phyloP scores from a whole-genome alignment of 2,888 invertebrate genomes.

The Cheilosia pagana region DNA sequence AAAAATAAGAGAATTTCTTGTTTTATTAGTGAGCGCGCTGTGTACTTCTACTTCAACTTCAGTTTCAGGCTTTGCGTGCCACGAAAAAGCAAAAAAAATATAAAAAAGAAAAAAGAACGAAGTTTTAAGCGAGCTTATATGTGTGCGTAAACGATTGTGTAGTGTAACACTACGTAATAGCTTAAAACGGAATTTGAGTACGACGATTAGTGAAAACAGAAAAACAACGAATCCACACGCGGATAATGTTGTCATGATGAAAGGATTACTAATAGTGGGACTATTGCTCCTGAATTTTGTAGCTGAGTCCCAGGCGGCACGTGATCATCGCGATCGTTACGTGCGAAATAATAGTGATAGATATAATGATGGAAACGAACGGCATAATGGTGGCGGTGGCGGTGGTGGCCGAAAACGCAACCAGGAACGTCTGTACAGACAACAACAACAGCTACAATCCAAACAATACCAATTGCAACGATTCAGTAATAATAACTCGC shows the following conservation, averaged over 20 bases:
- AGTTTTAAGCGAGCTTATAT: constrained; percentile 43
- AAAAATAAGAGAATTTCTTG: constrained; percentile 62
- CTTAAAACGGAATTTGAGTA: constrained; percentile 21
- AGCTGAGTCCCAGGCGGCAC: constrained; percentile 76
- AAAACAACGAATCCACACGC: constrained; percentile 55
- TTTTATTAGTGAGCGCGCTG: constrained; percentile 39
- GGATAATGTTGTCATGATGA: constrained; percentile 78
- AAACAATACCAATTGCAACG: constrained; percentile 72
- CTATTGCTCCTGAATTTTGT: constrained; percentile 80
- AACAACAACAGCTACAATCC: constrained; percentile 74
- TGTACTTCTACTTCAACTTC: constrained; percentile 69
- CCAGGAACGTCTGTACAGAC: constrained; percentile 60
- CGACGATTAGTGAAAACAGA: constrained; percentile 49
- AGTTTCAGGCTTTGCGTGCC: constrained; percentile 55
- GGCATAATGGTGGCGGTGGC: constrained; percentile 33
- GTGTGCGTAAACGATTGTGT: constrained; percentile 24
- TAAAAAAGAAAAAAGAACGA: constrained; percentile 9
- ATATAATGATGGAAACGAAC: constrained; percentile 40
- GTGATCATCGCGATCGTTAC: constrained; percentile 79
- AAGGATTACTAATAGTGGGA: constrained; percentile 78
- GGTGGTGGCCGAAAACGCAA: constrained; percentile 65
- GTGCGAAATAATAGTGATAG: constrained; percentile 77
- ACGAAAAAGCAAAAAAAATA: constrained; percentile 8
- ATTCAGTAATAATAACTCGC: constrained; percentile 69
- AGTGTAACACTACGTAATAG: constrained; percentile 3